A percentile compares a stretch with the other conserved stretches of the same genome.
Evolutionary conservation across 2,888 invertebrate genomes (phyloP).

Genomic region (Acutogordius australiensis): DNA sequence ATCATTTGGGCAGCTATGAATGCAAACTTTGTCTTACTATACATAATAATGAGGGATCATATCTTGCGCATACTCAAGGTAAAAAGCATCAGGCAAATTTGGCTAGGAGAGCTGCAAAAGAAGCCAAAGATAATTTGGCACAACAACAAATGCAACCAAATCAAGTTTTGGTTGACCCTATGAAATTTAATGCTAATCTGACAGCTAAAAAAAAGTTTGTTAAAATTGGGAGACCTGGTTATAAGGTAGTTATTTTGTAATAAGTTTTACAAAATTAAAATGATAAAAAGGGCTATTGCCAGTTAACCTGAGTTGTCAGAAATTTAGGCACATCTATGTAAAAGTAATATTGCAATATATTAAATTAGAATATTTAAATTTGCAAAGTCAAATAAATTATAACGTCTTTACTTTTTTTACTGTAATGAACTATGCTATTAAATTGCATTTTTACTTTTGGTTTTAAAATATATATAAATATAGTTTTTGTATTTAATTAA

Average conservation of each 20-base stretch:
- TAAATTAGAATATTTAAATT: too few species aligned
- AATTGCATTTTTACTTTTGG: too few species aligned
- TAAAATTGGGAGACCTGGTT: slow-evolving; percentile 93
- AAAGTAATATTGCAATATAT: too few species aligned
- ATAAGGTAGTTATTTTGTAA: slow-evolving; percentile 26
- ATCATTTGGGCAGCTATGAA: slow-evolving; percentile 85
- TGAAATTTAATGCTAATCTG: slow-evolving; percentile 53
- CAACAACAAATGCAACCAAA: slow-evolving; percentile 23
- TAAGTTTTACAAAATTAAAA: too few species aligned
- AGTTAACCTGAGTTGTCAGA: too few species aligned
- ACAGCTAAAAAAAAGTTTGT: slow-evolving; percentile 97
- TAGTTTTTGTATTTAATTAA: too few species aligned
- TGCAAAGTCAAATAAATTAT: too few species aligned
- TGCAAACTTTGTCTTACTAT: slow-evolving; percentile 89
- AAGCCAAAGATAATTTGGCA: slow-evolving; percentile 80
- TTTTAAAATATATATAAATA: too few species aligned
- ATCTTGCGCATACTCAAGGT: slow-evolving; percentile 91
- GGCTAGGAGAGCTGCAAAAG: slow-evolving; percentile 83
- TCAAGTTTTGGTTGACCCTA: slow-evolving; percentile 32
- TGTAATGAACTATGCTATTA: too few species aligned
- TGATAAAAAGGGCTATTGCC: too few species aligned
- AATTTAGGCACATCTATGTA: too few species aligned
- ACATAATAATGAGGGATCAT: slow-evolving; percentile 72
- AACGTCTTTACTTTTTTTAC: too few species aligned
- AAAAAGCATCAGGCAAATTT: slow-evolving; percentile 98